Conservation (phyloP, 2,797 vertebrate genomes). For the Sitta carolinensis region DNA sequence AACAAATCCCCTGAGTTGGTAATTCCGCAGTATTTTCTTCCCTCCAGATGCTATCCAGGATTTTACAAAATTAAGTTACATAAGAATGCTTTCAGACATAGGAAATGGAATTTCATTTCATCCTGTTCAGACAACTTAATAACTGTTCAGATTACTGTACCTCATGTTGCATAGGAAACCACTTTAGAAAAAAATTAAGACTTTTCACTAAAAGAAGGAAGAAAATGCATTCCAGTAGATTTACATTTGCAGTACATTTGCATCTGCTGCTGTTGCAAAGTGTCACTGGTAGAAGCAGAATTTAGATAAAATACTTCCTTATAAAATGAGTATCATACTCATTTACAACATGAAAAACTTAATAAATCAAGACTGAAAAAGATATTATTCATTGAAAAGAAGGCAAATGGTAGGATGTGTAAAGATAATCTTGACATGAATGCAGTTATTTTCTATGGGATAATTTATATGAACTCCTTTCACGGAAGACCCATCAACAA, state of each 20-base stretch:
- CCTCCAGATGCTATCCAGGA: constrained; percentile 66
- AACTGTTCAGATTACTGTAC: constrained; percentile 63
- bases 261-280: constrained; percentile 6
- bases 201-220: constrained; percentile 11
- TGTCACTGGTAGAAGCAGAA: constrained; percentile 13
- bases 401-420: background rate
- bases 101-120: constrained; percentile 41
- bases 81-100: constrained; percentile 68
- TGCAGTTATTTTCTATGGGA: background rate
- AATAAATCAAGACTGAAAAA: constrained; percentile 16
- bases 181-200: background rate
- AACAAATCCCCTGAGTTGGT: constrained; percentile 56
- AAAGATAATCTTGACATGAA: constrained; percentile 34
- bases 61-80: constrained; percentile 74
- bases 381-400: constrained; percentile 7
- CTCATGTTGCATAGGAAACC: constrained; percentile 20
- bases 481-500: constrained; percentile 4
- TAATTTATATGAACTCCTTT: constrained; percentile 37
- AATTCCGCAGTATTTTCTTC: constrained; percentile 65
- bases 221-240: constrained; percentile 38
- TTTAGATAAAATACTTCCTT: constrained; percentile 43
- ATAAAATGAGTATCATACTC: background rate
- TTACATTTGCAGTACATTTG: background rate
- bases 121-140: constrained; percentile 53
- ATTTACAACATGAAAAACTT: constrained; percentile 17